These are phyloP conservation scores for Oligia latruncula DNA, from an alignment of 2,888 invertebrate species.

Conservation along the genomic window DNA sequence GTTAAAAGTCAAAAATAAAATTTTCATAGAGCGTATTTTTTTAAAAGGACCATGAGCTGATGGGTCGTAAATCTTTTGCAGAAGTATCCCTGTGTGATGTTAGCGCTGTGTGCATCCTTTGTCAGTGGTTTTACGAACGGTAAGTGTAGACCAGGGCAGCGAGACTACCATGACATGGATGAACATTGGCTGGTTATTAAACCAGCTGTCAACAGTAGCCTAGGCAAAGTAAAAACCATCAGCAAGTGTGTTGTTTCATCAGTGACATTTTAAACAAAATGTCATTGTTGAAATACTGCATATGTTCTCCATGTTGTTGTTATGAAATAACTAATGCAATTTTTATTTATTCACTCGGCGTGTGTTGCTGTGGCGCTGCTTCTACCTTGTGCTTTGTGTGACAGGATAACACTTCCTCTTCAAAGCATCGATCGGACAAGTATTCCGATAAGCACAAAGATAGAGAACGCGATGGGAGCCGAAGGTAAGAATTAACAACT, in stretches of 20 bases:
- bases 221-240: slow-evolving; percentile 80
- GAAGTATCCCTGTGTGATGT: slow-evolving; percentile 93
- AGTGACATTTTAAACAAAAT: slow-evolving; percentile 66
- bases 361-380: slow-evolving; percentile 91
- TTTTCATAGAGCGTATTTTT: slow-evolving; percentile 76
- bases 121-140: slow-evolving; percentile 91
- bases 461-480: slow-evolving; percentile 80
- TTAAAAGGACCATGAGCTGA: slow-evolving; percentile 89
- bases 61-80: slow-evolving; percentile 95
- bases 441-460: slow-evolving; percentile 89
- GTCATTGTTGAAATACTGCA: slow-evolving; percentile 81
- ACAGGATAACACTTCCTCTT: slow-evolving; percentile 90
- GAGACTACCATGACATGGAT: slow-evolving; percentile 81
- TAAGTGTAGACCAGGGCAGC: slow-evolving; percentile 91
- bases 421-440: slow-evolving; percentile 90
- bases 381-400: slow-evolving; percentile 91
- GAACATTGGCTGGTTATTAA: slow-evolving; percentile 75
- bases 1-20: slow-evolving; percentile 57
- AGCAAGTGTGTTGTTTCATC: slow-evolving; percentile 82
- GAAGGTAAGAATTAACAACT: slow-evolving; percentile 78
- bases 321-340: slow-evolving; percentile 87
- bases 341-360: slow-evolving; percentile 90
- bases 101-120: slow-evolving; percentile 92
- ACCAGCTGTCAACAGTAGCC: slow-evolving; percentile 78
- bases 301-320: slow-evolving; percentile 78